These are phyloP conservation scores for Drosophila subpulchrella DNA, from an alignment of 1,140 invertebrate species.

Conservation along the genomic window DNA sequence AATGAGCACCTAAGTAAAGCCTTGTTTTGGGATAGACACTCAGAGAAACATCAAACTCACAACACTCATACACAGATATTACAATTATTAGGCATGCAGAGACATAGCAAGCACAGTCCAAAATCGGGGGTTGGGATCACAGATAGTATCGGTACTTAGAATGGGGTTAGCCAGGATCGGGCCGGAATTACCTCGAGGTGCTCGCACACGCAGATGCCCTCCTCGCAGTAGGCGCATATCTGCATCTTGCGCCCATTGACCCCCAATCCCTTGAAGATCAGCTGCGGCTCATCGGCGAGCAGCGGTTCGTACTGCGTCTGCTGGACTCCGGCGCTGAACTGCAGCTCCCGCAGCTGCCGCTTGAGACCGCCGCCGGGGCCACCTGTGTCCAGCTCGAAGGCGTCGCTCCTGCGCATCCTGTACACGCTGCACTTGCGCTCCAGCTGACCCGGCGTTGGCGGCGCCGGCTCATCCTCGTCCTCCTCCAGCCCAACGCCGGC, in stretches of 20 bases:
- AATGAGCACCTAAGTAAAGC: too few relatives aligned
- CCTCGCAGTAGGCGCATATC: conserved; percentile 82
- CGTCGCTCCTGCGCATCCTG: conserved; percentile 78
- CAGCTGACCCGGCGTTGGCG: conserved; percentile 60
- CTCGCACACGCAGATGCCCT: conserved; percentile 83
- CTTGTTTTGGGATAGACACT: background rate
- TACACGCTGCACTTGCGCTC: conserved; percentile 84
- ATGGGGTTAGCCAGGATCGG: conserved; percentile 1
- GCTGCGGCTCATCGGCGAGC: conserved; percentile 74
- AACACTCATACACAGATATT: conserved; percentile 15
- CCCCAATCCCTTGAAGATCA: conserved; percentile 75
- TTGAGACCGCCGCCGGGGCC: conserved; percentile 35
- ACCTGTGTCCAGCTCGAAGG: conserved; percentile 57
- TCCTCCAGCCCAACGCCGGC: conserved; percentile 40
- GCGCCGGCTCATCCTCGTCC: conserved; percentile 69
- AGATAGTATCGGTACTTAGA: background rate
- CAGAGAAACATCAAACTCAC: background rate
- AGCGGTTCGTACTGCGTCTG: conserved; percentile 79
- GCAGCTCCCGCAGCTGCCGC: conserved; percentile 74
- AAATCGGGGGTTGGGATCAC: background rate
- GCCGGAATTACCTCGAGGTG: conserved; percentile 81
- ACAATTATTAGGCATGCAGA: conserved; percentile 13
- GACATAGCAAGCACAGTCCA: background rate
- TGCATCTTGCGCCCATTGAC: conserved; percentile 71
- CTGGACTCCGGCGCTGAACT: conserved; percentile 63